Base-by-base conservation (phyloP, 2,113 vertebrate species). In the Zosterops borbonicus region DNA sequence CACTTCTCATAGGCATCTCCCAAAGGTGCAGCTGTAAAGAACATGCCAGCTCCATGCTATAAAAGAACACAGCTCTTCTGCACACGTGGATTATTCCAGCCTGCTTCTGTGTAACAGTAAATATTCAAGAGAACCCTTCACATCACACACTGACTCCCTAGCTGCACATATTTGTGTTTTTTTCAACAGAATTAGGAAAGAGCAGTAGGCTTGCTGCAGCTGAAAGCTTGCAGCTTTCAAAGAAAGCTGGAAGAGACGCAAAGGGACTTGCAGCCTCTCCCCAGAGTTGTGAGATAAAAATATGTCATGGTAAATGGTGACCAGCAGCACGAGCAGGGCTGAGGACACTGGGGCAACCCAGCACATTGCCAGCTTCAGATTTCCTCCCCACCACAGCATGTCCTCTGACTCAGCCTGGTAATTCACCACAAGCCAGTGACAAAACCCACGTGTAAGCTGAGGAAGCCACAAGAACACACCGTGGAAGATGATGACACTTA, bases 321-420 rank as follows among this genome's bases (percentile, higher is more conserved):
- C 39, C 60, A 56, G 58, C 0, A 0, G 22, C 19, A 42, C 2
- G 0, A 6, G 52, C 62, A 3, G 1, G 53, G 56, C 65, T 5
- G 16, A 4, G 44, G 84, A 28, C 39, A 52, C 3, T 0, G 1
- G 35, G 35, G 21, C n/a, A 49, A 19, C 7, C 42, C 35, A 77
- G 64, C 14, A 24, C 0, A 0, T 0, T 10, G 58, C 21, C 60
- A 75, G 47, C 65, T 85, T 65, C 84, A 71, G 60, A 47, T 49
- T 24, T 60, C 74, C 60, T 42, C 42, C 3, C 52, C 4, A 9
- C 41, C 2, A 10, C 53, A n/a, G 78, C 78, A 33, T 11, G 3
- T 28, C 8, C 74, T 78, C 62, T 71, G 92, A 90, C 49, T 95
- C 94, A 93, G 90, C 22, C 49, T 1, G 33, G 83, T 71, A 93